Base-by-base conservation (phyloP, 2,113 vertebrate genomes). In the Silurus asotus region DNA sequence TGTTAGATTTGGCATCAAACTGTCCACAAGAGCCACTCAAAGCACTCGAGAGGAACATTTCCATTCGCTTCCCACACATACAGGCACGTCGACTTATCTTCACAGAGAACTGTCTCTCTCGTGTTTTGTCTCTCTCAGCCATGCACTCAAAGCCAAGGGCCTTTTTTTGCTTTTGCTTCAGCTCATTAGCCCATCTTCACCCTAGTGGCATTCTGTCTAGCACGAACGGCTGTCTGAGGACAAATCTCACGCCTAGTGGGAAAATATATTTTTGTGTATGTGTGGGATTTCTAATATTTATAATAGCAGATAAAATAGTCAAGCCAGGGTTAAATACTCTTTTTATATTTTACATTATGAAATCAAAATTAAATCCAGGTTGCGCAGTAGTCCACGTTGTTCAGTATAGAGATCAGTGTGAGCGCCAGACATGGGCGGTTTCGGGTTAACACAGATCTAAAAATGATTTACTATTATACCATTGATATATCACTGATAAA, bases 111-210 rank as follows among this genome's bases (percentile, higher is more conserved):
- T 72, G 77, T 65, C 83, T 85, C 64, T 45, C 67, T 72, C 56
- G 17, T 80, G 56, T 45, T 80, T 80, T 80, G 28, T 61, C 75
- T 56, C 75, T 64, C 78, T 81, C 59, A 65, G 59, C 59, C 61
- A 25, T n/a, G 80, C 61, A 64, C 61, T 81, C 61, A 81, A 51
- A 64, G 61, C 59, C 61, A 81, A 49, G 59, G 59, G 45, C 59
- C 10, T 59, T 20, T 9, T 64, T 49, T 80, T 10, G 1, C 6
- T 56, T 82, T 28, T 87, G 65, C 82, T 49, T 49, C 61, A 88
- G 87, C 89, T 89, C 87, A 88, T 89, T 89, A 88, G 82, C 77
- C n/a, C 59, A 56, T 48, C 84, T 81, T n/a, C 23, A 84, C 56
- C 17, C 69, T 64, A 69, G 65, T 86, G 84, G 81, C 77, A 84